These are phyloP conservation scores for Chalcosyrphus nemorum DNA, from an alignment of 2,888 invertebrate genomes.

Conservation along the genomic window DNA sequence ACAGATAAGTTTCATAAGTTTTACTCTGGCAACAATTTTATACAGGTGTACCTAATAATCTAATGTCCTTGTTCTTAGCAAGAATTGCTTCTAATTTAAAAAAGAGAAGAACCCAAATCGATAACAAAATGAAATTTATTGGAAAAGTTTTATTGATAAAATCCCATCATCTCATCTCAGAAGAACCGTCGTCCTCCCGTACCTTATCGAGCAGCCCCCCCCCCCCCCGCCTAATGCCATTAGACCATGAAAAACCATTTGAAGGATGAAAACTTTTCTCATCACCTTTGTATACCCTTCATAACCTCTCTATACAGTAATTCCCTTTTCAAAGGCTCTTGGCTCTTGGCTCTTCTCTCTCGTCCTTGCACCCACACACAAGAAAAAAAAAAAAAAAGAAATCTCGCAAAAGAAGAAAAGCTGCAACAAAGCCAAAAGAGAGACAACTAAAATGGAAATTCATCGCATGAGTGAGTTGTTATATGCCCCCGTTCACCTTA, in stretches of 20 bases:
- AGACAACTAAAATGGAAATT: constrained; percentile 60
- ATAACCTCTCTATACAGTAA: constrained; percentile 20
- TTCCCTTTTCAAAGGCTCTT: background rate
- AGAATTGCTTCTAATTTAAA: constrained; percentile 27
- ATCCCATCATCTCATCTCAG: constrained; percentile 42
- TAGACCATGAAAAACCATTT: constrained; percentile 36
- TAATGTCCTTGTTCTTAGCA: background rate
- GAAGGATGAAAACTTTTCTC: constrained; percentile 58
- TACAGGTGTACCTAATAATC: background rate
- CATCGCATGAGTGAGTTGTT: constrained; percentile 44
- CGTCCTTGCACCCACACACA: background rate
- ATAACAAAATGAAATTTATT: constrained; percentile 61
- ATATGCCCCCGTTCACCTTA: constrained; percentile 45
- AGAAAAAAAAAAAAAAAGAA: background rate
- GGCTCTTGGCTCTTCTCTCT: no score
- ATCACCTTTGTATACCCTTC: constrained; percentile 40
- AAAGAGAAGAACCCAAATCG: constrained; percentile 16
- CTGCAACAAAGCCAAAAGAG: constrained; percentile 15
- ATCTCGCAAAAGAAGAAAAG: background rate
- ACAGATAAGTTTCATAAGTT: no score
- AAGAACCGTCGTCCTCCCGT: background rate
- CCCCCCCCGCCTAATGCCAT: constrained; percentile 8
- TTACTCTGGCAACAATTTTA: background rate
- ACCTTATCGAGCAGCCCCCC: background rate
- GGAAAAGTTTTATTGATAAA: constrained; percentile 61